Conservation (phyloP, 2,113 vertebrate species). For the Nesoenas mayeri region DNA sequence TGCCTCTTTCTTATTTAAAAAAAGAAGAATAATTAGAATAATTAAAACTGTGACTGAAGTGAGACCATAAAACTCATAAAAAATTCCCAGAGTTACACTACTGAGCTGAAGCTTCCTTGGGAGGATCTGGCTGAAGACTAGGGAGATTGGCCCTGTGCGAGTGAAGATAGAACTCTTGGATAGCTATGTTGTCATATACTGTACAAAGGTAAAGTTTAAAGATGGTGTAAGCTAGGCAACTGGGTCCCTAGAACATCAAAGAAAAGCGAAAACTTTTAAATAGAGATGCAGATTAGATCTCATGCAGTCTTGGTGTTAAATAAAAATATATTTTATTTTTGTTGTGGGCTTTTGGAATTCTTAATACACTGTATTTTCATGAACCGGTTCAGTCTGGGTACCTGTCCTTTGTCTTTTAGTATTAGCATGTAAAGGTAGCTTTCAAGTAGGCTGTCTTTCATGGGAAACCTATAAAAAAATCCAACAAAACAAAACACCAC, state of each 20-base stretch:
- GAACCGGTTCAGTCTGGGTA: not conserved
- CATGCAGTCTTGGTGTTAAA: not conserved
- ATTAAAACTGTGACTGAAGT: not conserved
- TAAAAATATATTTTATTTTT: not conserved
- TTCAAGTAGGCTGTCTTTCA: not conserved
- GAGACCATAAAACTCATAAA: not conserved
- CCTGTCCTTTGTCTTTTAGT: not conserved
- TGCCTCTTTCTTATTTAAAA: not conserved
- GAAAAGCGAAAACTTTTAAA: not conserved
- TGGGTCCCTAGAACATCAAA: not conserved
- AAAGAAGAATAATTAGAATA: not conserved
- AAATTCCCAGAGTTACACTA: not conserved
- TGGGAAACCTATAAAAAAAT: not conserved
- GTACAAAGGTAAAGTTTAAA: not conserved
- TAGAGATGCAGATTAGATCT: not conserved
- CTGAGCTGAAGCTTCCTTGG: not conserved
- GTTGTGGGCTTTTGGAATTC: not conserved
- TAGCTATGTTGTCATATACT: not conserved
- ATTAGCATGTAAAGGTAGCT: not conserved
- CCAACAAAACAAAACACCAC: not conserved
- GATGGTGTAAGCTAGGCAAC: not conserved
- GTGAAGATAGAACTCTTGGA: not conserved
- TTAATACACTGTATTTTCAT: not conserved
- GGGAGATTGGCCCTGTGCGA: accelerated
- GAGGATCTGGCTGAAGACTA: not conserved